phyloP scores from a whole-genome alignment of 2,888 invertebrate genomes.

The Pandemis cinnamomeana region DNA sequence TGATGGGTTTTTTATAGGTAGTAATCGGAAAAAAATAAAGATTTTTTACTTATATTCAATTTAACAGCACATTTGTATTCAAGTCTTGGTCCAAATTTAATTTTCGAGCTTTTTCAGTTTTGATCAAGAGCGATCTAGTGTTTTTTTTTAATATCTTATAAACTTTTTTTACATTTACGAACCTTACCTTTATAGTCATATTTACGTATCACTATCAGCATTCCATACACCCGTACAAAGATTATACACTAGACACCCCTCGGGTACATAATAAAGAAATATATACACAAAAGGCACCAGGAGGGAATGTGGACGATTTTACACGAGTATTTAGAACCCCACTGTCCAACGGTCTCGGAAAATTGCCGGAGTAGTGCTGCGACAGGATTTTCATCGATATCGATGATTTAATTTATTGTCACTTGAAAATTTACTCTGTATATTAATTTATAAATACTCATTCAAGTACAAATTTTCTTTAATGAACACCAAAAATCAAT shows the following conservation, averaged over 20 bases:
- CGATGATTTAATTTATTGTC: background rate
- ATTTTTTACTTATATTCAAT: too few relatives aligned
- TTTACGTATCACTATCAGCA: conserved; percentile 13
- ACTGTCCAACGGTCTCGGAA: conserved; percentile 83
- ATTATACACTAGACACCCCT: conserved; percentile 37
- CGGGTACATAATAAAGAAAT: conserved; percentile 82
- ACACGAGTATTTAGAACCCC: conserved; percentile 84
- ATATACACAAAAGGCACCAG: conserved; percentile 79
- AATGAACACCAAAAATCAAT: too few relatives aligned
- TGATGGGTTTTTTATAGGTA: background rate
- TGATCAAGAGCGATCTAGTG: too few relatives aligned
- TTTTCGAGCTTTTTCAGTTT: too few relatives aligned
- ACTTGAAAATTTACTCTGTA: background rate
- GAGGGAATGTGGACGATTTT: conserved; percentile 84
- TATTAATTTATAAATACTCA: background rate
- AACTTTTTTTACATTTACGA: too few relatives aligned
- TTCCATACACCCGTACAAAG: conserved; percentile 28
- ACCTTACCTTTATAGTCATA: background rate
- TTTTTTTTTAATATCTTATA: too few relatives aligned
- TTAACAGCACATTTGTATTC: too few relatives aligned
- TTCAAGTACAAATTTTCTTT: too few relatives aligned
- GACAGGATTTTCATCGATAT: conserved; percentile 48
- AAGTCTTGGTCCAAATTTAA: too few relatives aligned
- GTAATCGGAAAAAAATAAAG: background rate
- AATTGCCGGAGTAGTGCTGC: conserved; percentile 68